A percentile compares a stretch with the other conserved stretches of the same genome.
These are phyloP conservation scores for Subacronicta megacephala DNA, from an alignment of 2,888 invertebrate genomes.

Conservation along the genomic window DNA sequence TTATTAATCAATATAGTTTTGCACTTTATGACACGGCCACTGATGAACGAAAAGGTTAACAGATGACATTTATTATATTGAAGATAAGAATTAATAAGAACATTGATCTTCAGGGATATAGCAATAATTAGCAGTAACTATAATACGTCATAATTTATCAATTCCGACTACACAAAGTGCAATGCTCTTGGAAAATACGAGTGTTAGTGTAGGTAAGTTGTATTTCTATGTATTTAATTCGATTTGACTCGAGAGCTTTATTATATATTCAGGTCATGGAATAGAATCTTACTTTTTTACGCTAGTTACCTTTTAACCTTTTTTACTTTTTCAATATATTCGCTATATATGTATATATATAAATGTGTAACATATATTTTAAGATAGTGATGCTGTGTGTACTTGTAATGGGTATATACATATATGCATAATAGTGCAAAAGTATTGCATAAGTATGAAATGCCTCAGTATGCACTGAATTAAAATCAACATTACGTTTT, in stretches of 20 bases:
- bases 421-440: no score
- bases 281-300: conserved; percentile 14
- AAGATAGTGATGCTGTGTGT: no score
- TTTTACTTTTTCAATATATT: no score
- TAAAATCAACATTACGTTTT: no score
- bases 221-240: conserved; percentile 5
- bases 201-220: not conserved
- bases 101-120: conserved; percentile 1
- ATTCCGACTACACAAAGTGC: conserved; percentile 7
- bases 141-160: not conserved
- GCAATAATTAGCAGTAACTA: not conserved
- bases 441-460: no score
- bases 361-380: no score
- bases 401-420: no score
- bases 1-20: conserved; percentile 10
- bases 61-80: conserved; percentile 7
- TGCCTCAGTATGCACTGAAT: no score
- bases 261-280: conserved; percentile 33
- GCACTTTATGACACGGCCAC: conserved; percentile 1
- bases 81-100: conserved; percentile 9
- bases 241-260: conserved; percentile 13
- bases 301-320: no score
- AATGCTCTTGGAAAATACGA: conserved; percentile 20
- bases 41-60: conserved; percentile 10
- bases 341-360: no score